A percentile compares a stretch with the other conserved stretches of the same genome.
Evolutionary conservation across 2,113 vertebrate species (phyloP).

Genomic region (Podarcis cretensis): DNA sequence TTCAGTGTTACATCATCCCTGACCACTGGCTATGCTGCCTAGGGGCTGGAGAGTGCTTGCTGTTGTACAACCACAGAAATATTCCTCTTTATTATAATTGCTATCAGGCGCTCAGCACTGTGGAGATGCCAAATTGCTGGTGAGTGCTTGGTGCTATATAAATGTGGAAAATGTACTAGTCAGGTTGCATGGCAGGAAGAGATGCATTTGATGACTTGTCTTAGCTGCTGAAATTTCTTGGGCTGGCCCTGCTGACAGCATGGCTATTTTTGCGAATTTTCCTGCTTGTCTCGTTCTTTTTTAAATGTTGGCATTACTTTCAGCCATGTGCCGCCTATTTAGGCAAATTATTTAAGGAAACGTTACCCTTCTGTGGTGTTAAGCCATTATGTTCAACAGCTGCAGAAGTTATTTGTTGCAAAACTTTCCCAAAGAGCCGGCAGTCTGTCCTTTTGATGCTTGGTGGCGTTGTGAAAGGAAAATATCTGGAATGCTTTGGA

Average conservation of each 20-base stretch:
- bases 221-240: too few relatives aligned
- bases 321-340: conserved; percentile 55
- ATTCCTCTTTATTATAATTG: too few relatives aligned
- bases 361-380: conserved; percentile 49
- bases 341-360: conserved; percentile 53
- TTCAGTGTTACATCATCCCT: too few relatives aligned
- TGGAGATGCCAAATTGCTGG: too few relatives aligned
- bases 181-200: too few relatives aligned
- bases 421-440: conserved; percentile 59
- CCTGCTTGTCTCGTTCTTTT: neutral
- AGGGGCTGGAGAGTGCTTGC: too few relatives aligned
- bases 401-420: conserved; percentile 43
- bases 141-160: too few relatives aligned
- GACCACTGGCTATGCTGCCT: too few relatives aligned
- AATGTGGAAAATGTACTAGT: too few relatives aligned
- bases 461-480: conserved; percentile 63
- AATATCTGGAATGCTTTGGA: conserved; percentile 68
- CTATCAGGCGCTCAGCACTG: too few relatives aligned
- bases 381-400: conserved; percentile 58
- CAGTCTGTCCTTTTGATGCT: conserved; percentile 63
- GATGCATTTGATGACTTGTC: too few relatives aligned
- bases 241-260: conserved; percentile 41
- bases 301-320: conserved; percentile 56
- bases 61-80: too few relatives aligned
- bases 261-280: conserved; percentile 60